Evolutionary conservation across 2,888 invertebrate species (phyloP).

Genomic region (Byasa hedistus): DNA sequence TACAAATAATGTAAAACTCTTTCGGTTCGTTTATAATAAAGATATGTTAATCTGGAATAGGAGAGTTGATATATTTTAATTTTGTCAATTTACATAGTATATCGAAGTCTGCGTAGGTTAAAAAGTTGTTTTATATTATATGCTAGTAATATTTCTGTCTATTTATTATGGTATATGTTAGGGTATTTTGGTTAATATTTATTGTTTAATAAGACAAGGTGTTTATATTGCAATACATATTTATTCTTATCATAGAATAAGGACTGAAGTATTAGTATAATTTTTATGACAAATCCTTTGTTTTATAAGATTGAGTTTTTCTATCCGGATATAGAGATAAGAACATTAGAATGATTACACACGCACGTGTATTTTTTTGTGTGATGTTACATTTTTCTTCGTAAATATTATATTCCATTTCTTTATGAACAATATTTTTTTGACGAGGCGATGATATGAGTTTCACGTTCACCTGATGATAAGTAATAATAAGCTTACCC

Average conservation of each 20-base stretch:
- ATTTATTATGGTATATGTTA: constrained; percentile 49
- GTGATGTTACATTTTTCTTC: too few relatives aligned
- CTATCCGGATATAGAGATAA: too few relatives aligned
- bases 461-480: too few relatives aligned
- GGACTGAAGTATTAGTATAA: constrained; percentile 3
- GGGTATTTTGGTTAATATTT: constrained; percentile 38
- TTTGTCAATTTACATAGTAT: constrained; percentile 65
- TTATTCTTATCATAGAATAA: constrained; percentile 7
- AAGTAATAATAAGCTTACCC: too few relatives aligned
- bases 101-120: constrained; percentile 66
- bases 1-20: constrained; percentile 56
- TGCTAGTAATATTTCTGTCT: constrained; percentile 53
- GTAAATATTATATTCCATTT: too few relatives aligned
- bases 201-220: neutral
- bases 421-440: neutral
- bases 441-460: too few relatives aligned
- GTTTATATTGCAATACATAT: constrained; percentile 5
- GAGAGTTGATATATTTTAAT: constrained; percentile 54
- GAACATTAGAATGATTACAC: too few relatives aligned
- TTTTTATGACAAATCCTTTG: neutral
- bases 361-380: too few relatives aligned
- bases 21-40: constrained; percentile 56
- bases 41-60: constrained; percentile 50
- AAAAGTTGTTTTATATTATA: constrained; percentile 57
- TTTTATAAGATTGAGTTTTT: too few relatives aligned